Conservation (phyloP, 2,113 vertebrate genomes). For the Poeciliopsis retropinna region DNA sequence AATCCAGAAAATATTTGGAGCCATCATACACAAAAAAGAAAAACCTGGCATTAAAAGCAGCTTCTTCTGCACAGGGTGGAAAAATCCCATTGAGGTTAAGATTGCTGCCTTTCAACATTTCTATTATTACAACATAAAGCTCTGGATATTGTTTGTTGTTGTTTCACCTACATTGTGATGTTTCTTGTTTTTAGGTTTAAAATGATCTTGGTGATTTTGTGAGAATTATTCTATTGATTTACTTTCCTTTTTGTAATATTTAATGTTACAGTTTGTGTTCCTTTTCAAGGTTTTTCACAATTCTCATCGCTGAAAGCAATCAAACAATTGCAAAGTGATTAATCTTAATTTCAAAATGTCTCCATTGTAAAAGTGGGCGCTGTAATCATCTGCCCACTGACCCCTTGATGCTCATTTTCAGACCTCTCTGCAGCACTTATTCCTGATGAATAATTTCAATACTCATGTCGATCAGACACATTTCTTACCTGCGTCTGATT, state of each 20-base stretch:
- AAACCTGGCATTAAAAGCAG: slow-evolving; percentile 3
- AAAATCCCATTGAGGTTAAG: neutral
- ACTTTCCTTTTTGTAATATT: neutral
- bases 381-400: slow-evolving; percentile 84
- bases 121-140: slow-evolving; percentile 43
- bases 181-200: neutral
- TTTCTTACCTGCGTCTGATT: slow-evolving; percentile 17
- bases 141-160: slow-evolving; percentile 24
- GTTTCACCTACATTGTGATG: slow-evolving; percentile 10
- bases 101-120: slow-evolving; percentile 15
- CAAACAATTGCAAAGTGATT: slow-evolving; percentile 65
- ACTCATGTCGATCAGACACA: slow-evolving; percentile 59
- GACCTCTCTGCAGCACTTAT: slow-evolving; percentile 48
- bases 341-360: slow-evolving; percentile 77
- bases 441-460: slow-evolving; percentile 51
- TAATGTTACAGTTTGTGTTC: neutral
- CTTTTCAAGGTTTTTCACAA: neutral
- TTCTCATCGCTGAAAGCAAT: slow-evolving; percentile 4
- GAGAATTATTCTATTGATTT: neutral
- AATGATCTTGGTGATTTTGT: neutral
- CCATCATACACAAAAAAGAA: slow-evolving; percentile 54
- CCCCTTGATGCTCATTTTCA: slow-evolving; percentile 70
- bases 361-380: slow-evolving; percentile 74
- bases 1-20: slow-evolving; percentile 81
- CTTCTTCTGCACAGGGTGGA: neutral